Conservation (phyloP, 2,888 invertebrate genomes). For the Macrophya alboannulata region DNA sequence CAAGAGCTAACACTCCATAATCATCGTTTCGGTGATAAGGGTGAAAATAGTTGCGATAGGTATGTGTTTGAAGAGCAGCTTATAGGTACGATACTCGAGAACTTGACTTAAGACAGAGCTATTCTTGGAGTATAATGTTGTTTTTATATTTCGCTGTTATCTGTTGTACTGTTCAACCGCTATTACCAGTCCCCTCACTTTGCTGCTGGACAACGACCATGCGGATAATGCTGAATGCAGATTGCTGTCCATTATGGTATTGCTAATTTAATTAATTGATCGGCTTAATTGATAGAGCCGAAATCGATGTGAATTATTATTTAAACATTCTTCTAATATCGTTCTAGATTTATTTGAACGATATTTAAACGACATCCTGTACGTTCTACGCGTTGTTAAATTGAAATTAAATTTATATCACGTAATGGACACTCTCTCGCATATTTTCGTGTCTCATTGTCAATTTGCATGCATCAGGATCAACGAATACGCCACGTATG, state of each 20-base stretch:
- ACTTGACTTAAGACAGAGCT: background rate
- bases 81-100: too few relatives aligned
- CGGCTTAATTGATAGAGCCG: too few relatives aligned
- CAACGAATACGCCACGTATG: background rate
- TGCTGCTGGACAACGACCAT: too few relatives aligned
- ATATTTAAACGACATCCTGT: background rate
- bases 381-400: background rate
- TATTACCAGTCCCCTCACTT: background rate
- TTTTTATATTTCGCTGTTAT: background rate
- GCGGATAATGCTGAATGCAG: too few relatives aligned
- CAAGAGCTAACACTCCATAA: background rate
- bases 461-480: constrained; percentile 46
- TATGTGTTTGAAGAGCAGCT: background rate
- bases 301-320: too few relatives aligned
- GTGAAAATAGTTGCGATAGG: background rate
- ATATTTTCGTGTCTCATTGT: constrained; percentile 32
- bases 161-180: background rate
- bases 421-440: background rate
- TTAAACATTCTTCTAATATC: too few relatives aligned
- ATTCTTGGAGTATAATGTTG: background rate
- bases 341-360: background rate
- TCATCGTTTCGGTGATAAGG: background rate
- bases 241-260: too few relatives aligned
- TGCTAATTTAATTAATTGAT: too few relatives aligned
- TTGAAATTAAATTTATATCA: constrained; percentile 1